Conservation (phyloP, 2,113 vertebrate species). For the Etia nguti region DNA sequence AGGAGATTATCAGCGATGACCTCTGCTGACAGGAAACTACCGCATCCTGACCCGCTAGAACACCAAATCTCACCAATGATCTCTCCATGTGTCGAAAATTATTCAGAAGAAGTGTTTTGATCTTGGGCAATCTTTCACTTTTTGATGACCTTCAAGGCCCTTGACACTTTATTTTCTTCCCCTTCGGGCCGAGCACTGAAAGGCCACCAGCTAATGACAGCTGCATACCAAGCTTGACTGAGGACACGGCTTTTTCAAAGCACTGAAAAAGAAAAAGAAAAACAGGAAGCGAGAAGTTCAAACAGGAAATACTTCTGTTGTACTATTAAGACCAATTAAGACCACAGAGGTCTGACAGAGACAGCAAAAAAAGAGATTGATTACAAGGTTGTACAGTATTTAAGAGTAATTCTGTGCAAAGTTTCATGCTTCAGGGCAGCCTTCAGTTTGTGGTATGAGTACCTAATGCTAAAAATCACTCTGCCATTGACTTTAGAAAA, state of each 20-base stretch:
- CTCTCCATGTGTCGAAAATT: conserved; percentile 25
- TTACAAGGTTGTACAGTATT: background rate
- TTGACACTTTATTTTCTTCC: background rate
- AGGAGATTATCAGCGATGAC: conserved; percentile 46
- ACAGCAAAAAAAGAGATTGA: conserved; percentile 48
- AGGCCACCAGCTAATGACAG: conserved; percentile 43
- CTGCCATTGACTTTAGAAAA: background rate
- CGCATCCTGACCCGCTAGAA: conserved; percentile 34
- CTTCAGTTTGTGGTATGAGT: background rate
- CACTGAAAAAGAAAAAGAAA: conserved; percentile 52
- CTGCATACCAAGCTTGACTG: conserved; percentile 69
- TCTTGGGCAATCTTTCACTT: background rate
- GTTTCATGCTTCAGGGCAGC: background rate
- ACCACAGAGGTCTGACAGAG: conserved; percentile 26
- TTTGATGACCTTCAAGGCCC: background rate
- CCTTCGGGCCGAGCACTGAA: background rate
- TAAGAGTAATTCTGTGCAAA: conserved; percentile 4
- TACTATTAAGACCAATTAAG: conserved; percentile 73
- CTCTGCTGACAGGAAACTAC: conserved; percentile 33
- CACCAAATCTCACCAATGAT: conserved; percentile 6
- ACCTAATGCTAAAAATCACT: background rate
- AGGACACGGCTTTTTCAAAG: conserved; percentile 66
- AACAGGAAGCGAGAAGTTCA: conserved; percentile 84
- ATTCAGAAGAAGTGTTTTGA: background rate
- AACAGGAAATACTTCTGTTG: conserved; percentile 82